Evolutionary conservation across 2,888 invertebrate genomes (phyloP).

Genomic region (Nematopogon swammerdamellus): DNA sequence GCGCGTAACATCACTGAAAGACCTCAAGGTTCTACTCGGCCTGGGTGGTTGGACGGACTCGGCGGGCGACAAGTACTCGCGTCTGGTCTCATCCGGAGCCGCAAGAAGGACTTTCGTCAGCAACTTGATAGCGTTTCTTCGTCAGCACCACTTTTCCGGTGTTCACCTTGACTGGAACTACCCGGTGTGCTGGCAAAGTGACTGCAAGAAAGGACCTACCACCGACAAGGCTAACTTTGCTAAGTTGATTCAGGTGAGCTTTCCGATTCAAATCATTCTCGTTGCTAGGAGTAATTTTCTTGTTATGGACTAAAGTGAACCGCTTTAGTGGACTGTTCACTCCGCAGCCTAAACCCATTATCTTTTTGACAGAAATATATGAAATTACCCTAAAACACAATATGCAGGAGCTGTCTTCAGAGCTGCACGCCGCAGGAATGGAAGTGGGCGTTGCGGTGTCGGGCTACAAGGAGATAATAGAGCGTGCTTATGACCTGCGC

Average conservation of each 20-base stretch:
- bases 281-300: neutral
- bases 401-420: slow-evolving; percentile 63
- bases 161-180: slow-evolving; percentile 94
- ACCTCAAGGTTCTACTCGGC: slow-evolving; percentile 69
- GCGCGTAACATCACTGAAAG: slow-evolving; percentile 67
- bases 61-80: slow-evolving; percentile 81
- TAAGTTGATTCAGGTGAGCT: slow-evolving; percentile 65
- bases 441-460: slow-evolving; percentile 80
- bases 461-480: slow-evolving; percentile 88
- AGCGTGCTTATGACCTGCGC: slow-evolving; percentile 77
- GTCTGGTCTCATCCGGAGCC: slow-evolving; percentile 65
- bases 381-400: no score
- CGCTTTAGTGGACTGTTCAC: neutral
- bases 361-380: neutral
- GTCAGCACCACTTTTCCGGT: slow-evolving; percentile 77
- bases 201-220: slow-evolving; percentile 76
- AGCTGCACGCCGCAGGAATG: slow-evolving; percentile 65
- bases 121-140: slow-evolving; percentile 67
- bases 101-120: slow-evolving; percentile 68
- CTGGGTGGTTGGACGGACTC: slow-evolving; percentile 97
- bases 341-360: neutral
- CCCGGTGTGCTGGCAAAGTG: slow-evolving; percentile 90
- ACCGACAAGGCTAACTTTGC: slow-evolving; percentile 77
- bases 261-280: no score
- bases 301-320: neutral